phyloP scores from a whole-genome alignment of 1,140 invertebrate species.

The Carcinoscorpius rotundicauda region DNA sequence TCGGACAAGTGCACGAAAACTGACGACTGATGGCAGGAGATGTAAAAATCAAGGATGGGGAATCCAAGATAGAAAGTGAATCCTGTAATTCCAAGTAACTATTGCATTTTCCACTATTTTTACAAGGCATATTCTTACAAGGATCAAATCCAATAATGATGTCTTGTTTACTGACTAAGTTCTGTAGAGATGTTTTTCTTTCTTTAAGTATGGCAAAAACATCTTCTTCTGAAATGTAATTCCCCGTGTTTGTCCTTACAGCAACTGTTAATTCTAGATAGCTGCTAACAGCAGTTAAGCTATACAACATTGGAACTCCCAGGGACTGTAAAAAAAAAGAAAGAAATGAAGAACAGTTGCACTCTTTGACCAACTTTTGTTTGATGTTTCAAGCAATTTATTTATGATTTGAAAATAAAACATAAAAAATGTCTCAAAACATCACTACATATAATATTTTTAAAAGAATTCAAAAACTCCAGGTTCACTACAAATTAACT shows the following conservation, averaged over 20 bases:
- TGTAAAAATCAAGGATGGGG: constrained; percentile 60
- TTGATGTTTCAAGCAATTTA: too few species aligned
- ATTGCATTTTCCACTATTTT: constrained; percentile 45
- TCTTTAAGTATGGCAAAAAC: constrained; percentile 10
- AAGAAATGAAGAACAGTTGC: too few species aligned
- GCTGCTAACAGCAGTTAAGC: constrained; percentile 14
- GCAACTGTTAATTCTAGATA: constrained; percentile 21
- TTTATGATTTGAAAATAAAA: too few species aligned
- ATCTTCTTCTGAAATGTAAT: constrained; percentile 17
- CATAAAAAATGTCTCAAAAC: too few species aligned
- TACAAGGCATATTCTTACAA: constrained; percentile 29
- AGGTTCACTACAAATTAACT: too few species aligned
- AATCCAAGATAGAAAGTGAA: constrained; percentile 52
- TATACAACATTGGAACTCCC: constrained; percentile 16
- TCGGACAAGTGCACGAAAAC: constrained; percentile 64
- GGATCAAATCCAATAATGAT: constrained; percentile 28
- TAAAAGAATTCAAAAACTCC: too few species aligned
- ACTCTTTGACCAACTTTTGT: too few species aligned
- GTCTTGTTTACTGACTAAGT: constrained; percentile 4
- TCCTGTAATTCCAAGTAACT: constrained; percentile 51
- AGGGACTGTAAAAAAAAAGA: constrained; percentile 9
- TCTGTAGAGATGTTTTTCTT: constrained; percentile 1
- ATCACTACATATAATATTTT: too few species aligned
- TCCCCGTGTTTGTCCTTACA: constrained; percentile 13
- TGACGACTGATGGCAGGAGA: constrained; percentile 62